phyloP scores from a whole-genome alignment of 2,797 vertebrate species.

The Danio tinwini region DNA sequence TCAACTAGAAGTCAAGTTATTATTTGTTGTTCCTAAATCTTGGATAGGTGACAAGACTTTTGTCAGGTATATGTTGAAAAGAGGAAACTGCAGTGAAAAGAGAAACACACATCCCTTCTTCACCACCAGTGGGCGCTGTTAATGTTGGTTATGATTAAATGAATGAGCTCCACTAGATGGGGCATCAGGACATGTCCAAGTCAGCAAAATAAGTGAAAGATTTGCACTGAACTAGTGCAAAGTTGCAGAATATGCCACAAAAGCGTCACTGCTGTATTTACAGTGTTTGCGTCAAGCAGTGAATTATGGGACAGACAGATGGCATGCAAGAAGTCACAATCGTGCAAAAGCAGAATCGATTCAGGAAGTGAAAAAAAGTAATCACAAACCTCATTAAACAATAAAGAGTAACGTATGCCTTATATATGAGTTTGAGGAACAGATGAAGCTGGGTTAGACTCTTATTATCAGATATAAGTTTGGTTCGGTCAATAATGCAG shows the following conservation, averaged over 20 bases:
- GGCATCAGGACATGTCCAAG: background rate
- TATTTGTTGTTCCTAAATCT: too few relatives aligned
- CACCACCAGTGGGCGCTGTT: slow-evolving; percentile 46
- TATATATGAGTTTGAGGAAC: background rate
- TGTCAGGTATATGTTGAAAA: background rate
- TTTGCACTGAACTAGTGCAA: background rate
- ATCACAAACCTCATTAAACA: slow-evolving; percentile 6
- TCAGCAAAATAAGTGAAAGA: background rate
- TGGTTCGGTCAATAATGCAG: slow-evolving; percentile 12
- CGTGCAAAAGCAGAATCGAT: background rate
- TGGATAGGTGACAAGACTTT: too few relatives aligned
- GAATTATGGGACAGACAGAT: slow-evolving; percentile 19
- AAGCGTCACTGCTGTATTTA: background rate
- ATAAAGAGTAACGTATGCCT: background rate
- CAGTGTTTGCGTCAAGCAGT: background rate
- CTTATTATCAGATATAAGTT: background rate
- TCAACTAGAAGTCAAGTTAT: too few relatives aligned
- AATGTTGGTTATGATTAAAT: background rate
- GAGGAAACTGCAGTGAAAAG: background rate
- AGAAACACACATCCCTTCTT: background rate
- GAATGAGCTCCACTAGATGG: slow-evolving; percentile 39
- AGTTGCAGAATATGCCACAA: slow-evolving; percentile 1
- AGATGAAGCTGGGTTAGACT: background rate
- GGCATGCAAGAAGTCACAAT: background rate
- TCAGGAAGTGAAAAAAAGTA: background rate